These are phyloP conservation scores for Euleptes europaea DNA, from an alignment of 2,113 vertebrate genomes.

Conservation along the genomic window DNA sequence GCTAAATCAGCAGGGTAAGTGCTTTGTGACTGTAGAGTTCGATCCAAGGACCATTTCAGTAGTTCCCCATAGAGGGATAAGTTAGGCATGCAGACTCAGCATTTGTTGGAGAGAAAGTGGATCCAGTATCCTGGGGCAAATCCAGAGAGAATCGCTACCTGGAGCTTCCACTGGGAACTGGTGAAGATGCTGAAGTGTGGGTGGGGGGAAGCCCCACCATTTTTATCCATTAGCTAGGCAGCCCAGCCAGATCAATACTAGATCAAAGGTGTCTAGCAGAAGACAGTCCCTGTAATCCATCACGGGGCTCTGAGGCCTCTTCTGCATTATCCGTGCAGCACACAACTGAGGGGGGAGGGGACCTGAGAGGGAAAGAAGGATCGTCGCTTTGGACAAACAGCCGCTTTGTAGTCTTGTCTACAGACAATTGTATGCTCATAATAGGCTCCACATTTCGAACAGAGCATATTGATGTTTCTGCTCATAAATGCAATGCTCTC, in stretches of 20 bases:
- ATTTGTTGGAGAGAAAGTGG: background rate
- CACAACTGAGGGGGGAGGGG: background rate
- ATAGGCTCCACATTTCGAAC: background rate
- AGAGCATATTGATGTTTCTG: background rate
- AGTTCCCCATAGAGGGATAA: background rate
- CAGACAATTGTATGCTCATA: background rate
- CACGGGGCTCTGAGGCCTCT: conserved; percentile 10
- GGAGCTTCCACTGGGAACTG: background rate
- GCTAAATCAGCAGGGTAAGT: background rate
- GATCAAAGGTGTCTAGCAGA: conserved; percentile 71
- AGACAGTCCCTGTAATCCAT: conserved; percentile 56
- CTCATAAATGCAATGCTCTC: background rate
- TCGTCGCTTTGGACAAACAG: background rate
- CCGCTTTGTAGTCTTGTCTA: background rate
- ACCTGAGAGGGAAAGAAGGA: background rate
- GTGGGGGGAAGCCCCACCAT: conserved; percentile 38
- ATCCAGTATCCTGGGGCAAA: background rate
- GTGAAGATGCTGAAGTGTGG: background rate
- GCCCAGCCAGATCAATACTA: conserved; percentile 70
- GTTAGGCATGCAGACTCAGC: background rate
- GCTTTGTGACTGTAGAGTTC: background rate
- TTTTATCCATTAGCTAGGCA: conserved; percentile 63
- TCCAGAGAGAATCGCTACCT: background rate
- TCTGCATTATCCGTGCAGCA: background rate
- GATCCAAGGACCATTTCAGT: too few relatives aligned